Evolutionary conservation across 2,797 vertebrate genomes (phyloP).

Genomic region (Australoheros facetus): DNA sequence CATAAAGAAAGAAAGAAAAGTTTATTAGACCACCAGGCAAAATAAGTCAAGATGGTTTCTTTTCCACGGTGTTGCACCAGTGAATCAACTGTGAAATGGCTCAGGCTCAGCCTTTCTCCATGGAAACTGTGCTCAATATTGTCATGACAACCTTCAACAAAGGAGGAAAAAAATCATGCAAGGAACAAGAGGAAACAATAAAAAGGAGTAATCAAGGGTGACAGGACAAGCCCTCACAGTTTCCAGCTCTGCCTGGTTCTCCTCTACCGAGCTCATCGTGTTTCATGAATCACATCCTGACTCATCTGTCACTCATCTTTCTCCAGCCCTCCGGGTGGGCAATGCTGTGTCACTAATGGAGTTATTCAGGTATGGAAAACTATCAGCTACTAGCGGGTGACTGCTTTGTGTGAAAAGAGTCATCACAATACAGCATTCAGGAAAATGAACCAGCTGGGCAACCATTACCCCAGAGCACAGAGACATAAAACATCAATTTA

Average conservation of each 20-base stretch:
- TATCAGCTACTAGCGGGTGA: constrained; percentile 1
- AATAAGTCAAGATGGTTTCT: constrained; percentile 39
- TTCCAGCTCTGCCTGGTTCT: constrained; percentile 21
- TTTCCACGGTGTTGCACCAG: constrained; percentile 29
- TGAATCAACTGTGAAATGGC: constrained; percentile 55
- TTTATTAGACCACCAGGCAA: constrained; percentile 18
- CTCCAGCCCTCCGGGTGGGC: neutral
- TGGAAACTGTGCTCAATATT: constrained; percentile 82
- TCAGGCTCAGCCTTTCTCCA: constrained; percentile 77
- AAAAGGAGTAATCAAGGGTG: constrained; percentile 58
- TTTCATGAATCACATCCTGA: constrained; percentile 42
- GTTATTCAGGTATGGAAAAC: constrained; percentile 46
- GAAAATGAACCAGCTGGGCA: constrained; percentile 34
- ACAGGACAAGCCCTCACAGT: constrained; percentile 44
- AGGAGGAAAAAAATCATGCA: constrained; percentile 60
- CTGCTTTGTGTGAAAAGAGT: constrained; percentile 35
- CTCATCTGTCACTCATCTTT: constrained; percentile 40
- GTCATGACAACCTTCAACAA: constrained; percentile 83
- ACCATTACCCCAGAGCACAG: constrained; percentile 32
- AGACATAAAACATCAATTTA: neutral
- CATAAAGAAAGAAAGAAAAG: constrained; percentile 10
- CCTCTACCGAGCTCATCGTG: constrained; percentile 21
- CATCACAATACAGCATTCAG: constrained; percentile 40
- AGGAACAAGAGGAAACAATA: constrained; percentile 59
- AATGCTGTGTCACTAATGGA: constrained; percentile 29